These are phyloP conservation scores for Glyptemys insculpta DNA, from an alignment of 2,797 vertebrate species.

Conservation along the genomic window DNA sequence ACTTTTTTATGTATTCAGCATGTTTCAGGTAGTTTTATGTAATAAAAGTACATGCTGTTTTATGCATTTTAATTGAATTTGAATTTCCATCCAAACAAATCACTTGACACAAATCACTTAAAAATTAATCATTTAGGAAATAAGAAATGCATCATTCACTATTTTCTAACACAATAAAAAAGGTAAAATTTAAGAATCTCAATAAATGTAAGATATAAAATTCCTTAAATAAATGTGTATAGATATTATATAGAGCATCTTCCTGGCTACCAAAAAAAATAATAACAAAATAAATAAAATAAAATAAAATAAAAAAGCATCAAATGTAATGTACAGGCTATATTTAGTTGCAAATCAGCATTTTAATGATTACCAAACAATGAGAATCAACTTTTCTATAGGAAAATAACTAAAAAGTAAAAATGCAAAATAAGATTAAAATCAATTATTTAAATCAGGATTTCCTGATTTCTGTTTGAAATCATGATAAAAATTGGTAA, in stretches of 20 bases:
- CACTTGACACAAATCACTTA: not conserved
- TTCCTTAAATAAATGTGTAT: not conserved
- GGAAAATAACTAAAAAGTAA: not conserved
- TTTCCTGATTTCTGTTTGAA: not conserved
- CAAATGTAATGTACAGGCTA: not conserved
- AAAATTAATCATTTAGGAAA: not conserved
- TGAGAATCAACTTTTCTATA: not conserved
- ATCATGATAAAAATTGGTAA: not conserved
- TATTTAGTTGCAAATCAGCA: not conserved
- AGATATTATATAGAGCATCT: not conserved
- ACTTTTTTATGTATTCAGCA: not conserved
- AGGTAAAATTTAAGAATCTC: not conserved
- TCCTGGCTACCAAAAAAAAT: not conserved
- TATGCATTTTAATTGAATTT: not conserved
- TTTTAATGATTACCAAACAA: not conserved
- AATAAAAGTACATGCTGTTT: not conserved
- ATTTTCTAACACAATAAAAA: not conserved
- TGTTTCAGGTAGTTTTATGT: not conserved
- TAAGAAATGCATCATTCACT: not conserved
- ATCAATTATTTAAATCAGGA: not conserved
- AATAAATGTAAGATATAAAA: not conserved
- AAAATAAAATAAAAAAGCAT: not conserved
- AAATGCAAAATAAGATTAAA: not conserved
- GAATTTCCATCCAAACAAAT: not conserved
- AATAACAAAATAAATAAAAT: too few relatives aligned